Conservation (phyloP, 2,113 vertebrate species). For the Lophochroa leadbeateri region DNA sequence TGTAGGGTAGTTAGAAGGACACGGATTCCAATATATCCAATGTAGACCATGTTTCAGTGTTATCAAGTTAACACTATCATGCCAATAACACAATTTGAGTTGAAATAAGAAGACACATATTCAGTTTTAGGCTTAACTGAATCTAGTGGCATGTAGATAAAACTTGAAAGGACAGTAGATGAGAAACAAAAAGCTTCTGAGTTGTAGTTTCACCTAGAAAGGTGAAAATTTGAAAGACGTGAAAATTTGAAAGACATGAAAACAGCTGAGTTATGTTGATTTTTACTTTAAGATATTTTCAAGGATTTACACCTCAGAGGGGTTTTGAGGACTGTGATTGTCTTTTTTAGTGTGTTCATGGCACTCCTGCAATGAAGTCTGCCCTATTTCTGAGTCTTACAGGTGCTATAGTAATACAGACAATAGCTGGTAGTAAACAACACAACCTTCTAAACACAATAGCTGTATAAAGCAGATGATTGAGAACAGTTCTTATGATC, state of each 20-base stretch:
- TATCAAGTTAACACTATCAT: constrained; percentile 44
- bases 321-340: background rate
- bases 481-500: background rate
- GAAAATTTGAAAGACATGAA: background rate
- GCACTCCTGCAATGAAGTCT: background rate
- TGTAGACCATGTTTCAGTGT: constrained; percentile 22
- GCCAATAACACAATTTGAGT: constrained; percentile 16
- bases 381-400: background rate
- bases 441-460: background rate
- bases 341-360: background rate
- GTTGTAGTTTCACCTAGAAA: background rate
- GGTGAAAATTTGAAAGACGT: background rate
- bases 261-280: background rate
- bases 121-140: background rate
- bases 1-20: constrained; percentile 64
- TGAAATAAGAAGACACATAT: constrained; percentile 50
- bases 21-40: constrained; percentile 4
- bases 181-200: background rate
- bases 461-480: background rate
- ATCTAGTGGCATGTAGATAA: background rate
- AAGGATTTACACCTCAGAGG: background rate
- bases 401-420: background rate
- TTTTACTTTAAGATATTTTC: background rate
- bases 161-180: background rate
- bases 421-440: background rate